Conservation (phyloP, 2,113 vertebrate genomes). For the Cryptotis parvus region DNA sequence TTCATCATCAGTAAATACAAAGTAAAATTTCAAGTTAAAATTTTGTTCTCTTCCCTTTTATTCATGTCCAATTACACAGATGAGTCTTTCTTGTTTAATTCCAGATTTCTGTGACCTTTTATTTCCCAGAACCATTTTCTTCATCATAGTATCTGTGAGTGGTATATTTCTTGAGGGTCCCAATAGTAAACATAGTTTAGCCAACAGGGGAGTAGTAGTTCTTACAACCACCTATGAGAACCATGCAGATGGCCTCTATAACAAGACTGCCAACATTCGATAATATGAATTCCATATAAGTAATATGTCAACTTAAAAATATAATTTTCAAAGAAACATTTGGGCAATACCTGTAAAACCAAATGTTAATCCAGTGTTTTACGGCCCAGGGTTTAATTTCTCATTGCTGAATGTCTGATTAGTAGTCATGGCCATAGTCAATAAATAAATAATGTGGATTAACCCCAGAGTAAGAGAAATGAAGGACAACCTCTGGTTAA, state of each 20-base stretch:
- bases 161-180: not conserved
- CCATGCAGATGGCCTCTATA: slow-evolving; percentile 47
- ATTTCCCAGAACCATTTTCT: not conserved
- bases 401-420: slow-evolving; percentile 19
- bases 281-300: not conserved
- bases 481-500: slow-evolving; percentile 80
- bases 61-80: slow-evolving; percentile 28
- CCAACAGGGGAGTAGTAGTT: slow-evolving; percentile 7
- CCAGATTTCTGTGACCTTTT: not conserved
- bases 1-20: slow-evolving; percentile 74
- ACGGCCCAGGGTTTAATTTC: slow-evolving; percentile 24
- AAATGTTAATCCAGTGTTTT: slow-evolving; percentile 16
- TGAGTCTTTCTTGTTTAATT: slow-evolving; percentile 24
- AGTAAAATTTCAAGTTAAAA: slow-evolving; percentile 69
- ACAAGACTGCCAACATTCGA: slow-evolving; percentile 49
- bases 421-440: slow-evolving; percentile 43
- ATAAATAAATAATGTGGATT: not conserved
- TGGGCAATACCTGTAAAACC: not conserved
- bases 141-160: not conserved
- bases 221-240: slow-evolving; percentile 38
- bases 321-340: slow-evolving; percentile 62
- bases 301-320: slow-evolving; percentile 13
- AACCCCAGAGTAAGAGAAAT: slow-evolving; percentile 76
- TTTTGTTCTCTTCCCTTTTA: not conserved
- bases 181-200: not conserved